phyloP scores from a whole-genome alignment of 2,888 invertebrate genomes.

The Diabrotica balteata region DNA sequence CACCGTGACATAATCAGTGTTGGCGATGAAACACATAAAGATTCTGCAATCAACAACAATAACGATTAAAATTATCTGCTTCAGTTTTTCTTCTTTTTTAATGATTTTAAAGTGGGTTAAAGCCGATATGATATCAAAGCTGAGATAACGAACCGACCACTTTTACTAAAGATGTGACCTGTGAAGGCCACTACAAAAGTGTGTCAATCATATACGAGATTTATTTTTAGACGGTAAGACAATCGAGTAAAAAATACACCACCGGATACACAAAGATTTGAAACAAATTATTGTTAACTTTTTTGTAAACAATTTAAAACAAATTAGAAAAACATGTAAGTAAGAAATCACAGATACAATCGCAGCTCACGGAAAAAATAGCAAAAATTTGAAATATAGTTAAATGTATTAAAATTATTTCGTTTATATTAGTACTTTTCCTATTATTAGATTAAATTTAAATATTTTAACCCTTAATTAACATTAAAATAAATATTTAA shows the following conservation, averaged over 20 bases:
- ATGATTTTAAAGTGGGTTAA: constrained; percentile 43
- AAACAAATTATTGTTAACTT: background rate
- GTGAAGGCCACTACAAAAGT: constrained; percentile 54
- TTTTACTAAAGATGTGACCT: constrained; percentile 54
- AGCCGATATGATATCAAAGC: constrained; percentile 41
- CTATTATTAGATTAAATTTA: no score
- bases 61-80: constrained; percentile 8
- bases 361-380: no score
- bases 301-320: background rate
- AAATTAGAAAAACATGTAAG: background rate
- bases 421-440: no score
- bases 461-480: no score
- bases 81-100: constrained; percentile 15
- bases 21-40: background rate
- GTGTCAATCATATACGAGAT: constrained; percentile 52
- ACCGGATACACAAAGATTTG: constrained; percentile 6
- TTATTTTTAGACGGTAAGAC: constrained; percentile 33
- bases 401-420: no score
- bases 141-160: constrained; percentile 45
- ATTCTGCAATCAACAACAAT: constrained; percentile 6
- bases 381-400: no score
- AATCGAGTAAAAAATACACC: background rate
- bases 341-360: no score
- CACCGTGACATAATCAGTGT: no score
- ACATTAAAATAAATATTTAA: no score